These are phyloP conservation scores for Coelinius sp. DNA, from an alignment of 2,888 invertebrate species.

Conservation along the genomic window DNA sequence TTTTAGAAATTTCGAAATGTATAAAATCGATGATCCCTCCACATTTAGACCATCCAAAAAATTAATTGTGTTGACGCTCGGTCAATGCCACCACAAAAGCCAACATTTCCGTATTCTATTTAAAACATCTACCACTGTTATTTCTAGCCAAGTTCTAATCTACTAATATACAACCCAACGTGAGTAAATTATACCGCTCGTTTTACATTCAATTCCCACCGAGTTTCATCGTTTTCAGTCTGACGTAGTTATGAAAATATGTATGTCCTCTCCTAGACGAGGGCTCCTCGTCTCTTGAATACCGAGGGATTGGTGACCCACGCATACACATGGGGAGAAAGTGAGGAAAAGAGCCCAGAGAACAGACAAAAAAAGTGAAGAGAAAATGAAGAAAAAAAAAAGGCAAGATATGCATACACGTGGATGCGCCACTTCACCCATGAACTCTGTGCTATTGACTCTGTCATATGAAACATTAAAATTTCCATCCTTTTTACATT, in stretches of 20 bases:
- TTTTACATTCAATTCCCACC: slow-evolving; percentile 13
- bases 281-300: background rate
- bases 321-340: slow-evolving; percentile 20
- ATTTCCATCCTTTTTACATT: too few relatives aligned
- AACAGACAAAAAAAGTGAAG: background rate
- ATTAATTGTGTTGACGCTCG: slow-evolving; percentile 28
- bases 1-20: background rate
- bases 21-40: background rate
- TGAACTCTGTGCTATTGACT: too few relatives aligned
- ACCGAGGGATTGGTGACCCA: background rate
- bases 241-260: slow-evolving; percentile 50
- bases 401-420: background rate
- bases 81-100: slow-evolving; percentile 42
- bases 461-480: too few relatives aligned
- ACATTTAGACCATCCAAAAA: background rate
- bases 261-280: slow-evolving; percentile 42
- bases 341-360: background rate
- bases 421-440: too few relatives aligned
- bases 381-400: background rate
- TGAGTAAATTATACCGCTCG: slow-evolving; percentile 18
- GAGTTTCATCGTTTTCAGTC: slow-evolving; percentile 33
- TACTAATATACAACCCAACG: slow-evolving; percentile 48
- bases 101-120: slow-evolving; percentile 31
- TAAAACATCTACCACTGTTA: slow-evolving; percentile 51
- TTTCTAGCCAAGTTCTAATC: slow-evolving; percentile 54